phyloP scores from a whole-genome alignment of 2,113 vertebrate species.

The Muntiacus muntjak region DNA sequence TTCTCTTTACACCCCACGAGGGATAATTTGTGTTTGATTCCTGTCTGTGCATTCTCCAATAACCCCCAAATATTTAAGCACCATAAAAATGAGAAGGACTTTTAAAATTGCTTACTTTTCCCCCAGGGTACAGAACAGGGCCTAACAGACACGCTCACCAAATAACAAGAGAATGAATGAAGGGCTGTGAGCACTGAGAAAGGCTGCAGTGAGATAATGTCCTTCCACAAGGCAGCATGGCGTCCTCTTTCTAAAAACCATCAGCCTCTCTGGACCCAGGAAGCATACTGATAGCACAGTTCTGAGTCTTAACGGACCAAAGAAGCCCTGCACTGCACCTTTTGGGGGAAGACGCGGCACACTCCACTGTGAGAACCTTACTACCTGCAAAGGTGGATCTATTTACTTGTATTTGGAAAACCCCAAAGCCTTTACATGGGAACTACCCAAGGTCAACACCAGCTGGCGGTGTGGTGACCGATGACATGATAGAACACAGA shows the following conservation, averaged over 20 bases:
- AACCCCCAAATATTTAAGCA: background rate
- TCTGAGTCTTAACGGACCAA: background rate
- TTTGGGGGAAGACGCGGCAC: background rate
- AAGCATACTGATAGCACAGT: background rate
- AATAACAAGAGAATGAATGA: background rate
- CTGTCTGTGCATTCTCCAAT: background rate
- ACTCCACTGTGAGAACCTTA: background rate
- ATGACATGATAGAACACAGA: fast-evolving
- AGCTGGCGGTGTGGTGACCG: fast-evolving
- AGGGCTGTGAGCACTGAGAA: background rate
- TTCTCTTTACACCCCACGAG: background rate
- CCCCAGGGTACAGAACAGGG: background rate
- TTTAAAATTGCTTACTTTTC: background rate
- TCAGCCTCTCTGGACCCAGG: background rate
- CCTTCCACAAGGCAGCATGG: background rate
- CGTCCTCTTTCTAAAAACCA: background rate
- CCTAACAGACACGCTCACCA: background rate
- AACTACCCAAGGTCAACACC: background rate
- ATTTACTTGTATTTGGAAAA: background rate
- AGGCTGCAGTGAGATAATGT: background rate
- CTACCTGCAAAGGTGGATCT: no score
- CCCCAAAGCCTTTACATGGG: background rate
- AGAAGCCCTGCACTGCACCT: background rate
- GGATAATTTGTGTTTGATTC: background rate
- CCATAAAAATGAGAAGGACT: background rate